Base-by-base conservation (phyloP, 2,797 vertebrate genomes). In the Arremon aurantiirostris region DNA sequence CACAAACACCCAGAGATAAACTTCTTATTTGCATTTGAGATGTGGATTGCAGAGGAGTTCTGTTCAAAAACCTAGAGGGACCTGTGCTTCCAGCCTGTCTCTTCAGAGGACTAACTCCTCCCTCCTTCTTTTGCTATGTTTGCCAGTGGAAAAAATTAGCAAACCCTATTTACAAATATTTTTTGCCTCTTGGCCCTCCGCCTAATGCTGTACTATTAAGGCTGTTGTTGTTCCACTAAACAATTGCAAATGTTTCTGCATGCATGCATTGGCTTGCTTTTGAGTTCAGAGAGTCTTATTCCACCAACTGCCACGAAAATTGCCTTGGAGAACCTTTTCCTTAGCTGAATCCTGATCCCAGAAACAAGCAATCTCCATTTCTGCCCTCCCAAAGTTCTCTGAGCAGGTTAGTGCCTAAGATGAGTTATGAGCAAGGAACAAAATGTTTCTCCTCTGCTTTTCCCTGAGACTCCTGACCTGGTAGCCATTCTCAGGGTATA, bases 81-180 rank as follows among this genome's bases (percentile, higher is more conserved):
- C 93, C 80, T 91, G 72, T 69, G 87, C 72, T 94, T 35, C 60
- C 61, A 80, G 68, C 47, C 82, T 85, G 66, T 34, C 53, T 89
- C 69, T 75, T 81, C 82, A 80, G 79, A 93, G 57, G 22, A 8
- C 61, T 68, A 49, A 68, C 72, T 91, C 35, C 41, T 27, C 28
- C 39, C 61, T 90, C 82, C 69, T 75, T 60, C 68, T 87, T 87
- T 50, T 47, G 20, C 90, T 83, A 1, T 49, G 46, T 86, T 88
- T 90, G 89, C 85, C 94, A 96, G 87, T 94, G 94, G 96, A 96
- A 96, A 96, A 96, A 93, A 86, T 81, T 93, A 96, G 82, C 93
- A 96, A 96, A 95, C 72, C 35, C 91, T 95, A 90, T 94, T 96
- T 96, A 96, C 94, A 96, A 96, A 96, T 95, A 96, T 94, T 95